Evolutionary conservation across 2,797 vertebrate genomes (phyloP).

Genomic region (Petrocephalus schoutedeni): DNA sequence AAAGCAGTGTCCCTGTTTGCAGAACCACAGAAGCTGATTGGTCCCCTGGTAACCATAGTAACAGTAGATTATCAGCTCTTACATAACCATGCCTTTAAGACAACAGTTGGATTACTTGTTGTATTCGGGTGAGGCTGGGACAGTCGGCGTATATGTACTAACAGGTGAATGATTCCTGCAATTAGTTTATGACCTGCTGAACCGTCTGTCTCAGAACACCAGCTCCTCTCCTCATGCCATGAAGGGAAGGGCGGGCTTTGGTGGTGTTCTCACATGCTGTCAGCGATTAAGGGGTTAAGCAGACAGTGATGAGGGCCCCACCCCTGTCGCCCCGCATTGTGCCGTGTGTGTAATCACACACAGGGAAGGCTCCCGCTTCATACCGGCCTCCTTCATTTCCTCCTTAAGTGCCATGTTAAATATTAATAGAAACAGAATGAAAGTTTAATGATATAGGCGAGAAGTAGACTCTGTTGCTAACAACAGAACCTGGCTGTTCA

Average conservation of each 20-base stretch:
- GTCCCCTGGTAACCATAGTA: constrained; percentile 3
- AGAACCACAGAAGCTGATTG: background rate
- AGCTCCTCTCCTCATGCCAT: background rate
- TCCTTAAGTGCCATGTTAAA: constrained; percentile 6
- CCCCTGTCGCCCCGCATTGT: background rate
- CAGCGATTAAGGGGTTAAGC: background rate
- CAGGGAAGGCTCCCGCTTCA: background rate
- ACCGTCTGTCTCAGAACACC: background rate
- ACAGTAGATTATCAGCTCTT: constrained; percentile 15
- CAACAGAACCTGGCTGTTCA: background rate
- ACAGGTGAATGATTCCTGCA: background rate
- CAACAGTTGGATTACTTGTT: background rate
- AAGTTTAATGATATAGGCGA: background rate
- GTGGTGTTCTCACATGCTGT: background rate
- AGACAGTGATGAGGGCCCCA: background rate
- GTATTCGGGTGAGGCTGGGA: background rate
- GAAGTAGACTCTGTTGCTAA: background rate
- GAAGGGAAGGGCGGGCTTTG: background rate
- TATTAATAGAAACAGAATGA: constrained; percentile 3
- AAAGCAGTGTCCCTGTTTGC: background rate
- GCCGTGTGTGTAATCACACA: background rate
- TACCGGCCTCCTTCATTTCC: background rate
- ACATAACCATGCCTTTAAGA: constrained; percentile 6
- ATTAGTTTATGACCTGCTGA: background rate
- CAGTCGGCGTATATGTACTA: background rate